phyloP scores from a whole-genome alignment of 2,797 vertebrate genomes.

The Philypnodon macrostomus region DNA sequence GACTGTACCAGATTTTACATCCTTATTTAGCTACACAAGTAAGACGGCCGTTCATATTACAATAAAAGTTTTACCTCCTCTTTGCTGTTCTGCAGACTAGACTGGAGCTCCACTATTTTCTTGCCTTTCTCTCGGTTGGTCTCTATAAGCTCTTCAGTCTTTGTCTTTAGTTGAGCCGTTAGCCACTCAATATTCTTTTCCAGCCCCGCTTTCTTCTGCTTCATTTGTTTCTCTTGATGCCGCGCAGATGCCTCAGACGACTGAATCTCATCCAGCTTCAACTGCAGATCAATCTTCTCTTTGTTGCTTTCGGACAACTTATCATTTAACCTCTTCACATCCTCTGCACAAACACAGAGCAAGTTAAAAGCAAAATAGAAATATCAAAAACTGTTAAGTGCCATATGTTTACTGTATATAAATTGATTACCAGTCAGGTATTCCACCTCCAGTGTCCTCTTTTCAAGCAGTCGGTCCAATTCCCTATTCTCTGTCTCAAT shows the following conservation, averaged over 20 bases:
- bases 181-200: slow-evolving; percentile 89
- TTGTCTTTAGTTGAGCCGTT: slow-evolving; percentile 84
- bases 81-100: slow-evolving; percentile 83
- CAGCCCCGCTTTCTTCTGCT: slow-evolving; percentile 91
- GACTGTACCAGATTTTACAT: no score
- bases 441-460: slow-evolving; percentile 88
- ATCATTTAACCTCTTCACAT: slow-evolving; percentile 87
- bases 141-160: slow-evolving; percentile 88
- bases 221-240: slow-evolving; percentile 90
- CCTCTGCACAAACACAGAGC: slow-evolving; percentile 73
- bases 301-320: slow-evolving; percentile 86
- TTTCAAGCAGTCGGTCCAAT: slow-evolving; percentile 87
- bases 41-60: neutral
- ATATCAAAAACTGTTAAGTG: neutral
- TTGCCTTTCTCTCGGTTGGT: slow-evolving; percentile 86
- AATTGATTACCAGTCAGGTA: slow-evolving; percentile 83
- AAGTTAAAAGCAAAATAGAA: neutral
- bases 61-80: slow-evolving; percentile 83
- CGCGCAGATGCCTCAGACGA: slow-evolving; percentile 87
- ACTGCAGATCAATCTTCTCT: slow-evolving; percentile 87
- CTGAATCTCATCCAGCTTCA: slow-evolving; percentile 90
- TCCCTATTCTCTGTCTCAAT: slow-evolving; percentile 93
- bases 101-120: slow-evolving; percentile 87
- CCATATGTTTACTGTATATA: neutral
- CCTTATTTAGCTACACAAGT: no score